Conservation (phyloP, 2,113 vertebrate genomes). For the Tachuris rubrigastra region DNA sequence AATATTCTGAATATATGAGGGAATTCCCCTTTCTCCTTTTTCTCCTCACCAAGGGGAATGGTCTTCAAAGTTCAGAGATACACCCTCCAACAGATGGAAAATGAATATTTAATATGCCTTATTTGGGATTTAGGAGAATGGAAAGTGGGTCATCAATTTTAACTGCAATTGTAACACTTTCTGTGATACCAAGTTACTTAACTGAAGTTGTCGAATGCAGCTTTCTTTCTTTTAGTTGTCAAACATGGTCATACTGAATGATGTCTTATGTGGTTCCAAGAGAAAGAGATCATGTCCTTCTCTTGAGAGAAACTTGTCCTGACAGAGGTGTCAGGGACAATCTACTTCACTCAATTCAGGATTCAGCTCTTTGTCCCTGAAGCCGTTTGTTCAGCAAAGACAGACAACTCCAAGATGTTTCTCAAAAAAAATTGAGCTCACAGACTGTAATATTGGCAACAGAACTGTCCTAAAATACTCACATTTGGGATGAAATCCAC, state of each 20-base stretch:
- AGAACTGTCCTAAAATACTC: not conserved
- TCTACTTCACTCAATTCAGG: constrained; percentile 34
- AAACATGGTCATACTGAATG: not conserved
- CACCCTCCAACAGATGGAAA: not conserved
- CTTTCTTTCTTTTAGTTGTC: not conserved
- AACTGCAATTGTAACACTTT: not conserved
- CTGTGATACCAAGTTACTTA: not conserved
- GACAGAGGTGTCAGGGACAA: constrained; percentile 55
- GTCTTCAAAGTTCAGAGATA: not conserved
- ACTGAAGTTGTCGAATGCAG: not conserved
- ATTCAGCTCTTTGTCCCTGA: constrained; percentile 13
- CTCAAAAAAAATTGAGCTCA: not conserved
- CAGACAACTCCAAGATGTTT: constrained; percentile 52
- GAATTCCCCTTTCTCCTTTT: not conserved
- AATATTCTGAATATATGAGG: not conserved
- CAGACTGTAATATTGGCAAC: not conserved
- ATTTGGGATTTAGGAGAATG: not conserved
- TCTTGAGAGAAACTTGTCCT: constrained; percentile 41
- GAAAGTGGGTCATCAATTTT: constrained; percentile 13
- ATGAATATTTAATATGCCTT: not conserved
- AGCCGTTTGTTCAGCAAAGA: not conserved
- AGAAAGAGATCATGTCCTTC: not conserved
- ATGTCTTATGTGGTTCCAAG: not conserved
- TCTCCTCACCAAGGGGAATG: not conserved
- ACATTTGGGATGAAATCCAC: not conserved